Conservation (phyloP, 2,113 vertebrate species). For the Sitta europaea region DNA sequence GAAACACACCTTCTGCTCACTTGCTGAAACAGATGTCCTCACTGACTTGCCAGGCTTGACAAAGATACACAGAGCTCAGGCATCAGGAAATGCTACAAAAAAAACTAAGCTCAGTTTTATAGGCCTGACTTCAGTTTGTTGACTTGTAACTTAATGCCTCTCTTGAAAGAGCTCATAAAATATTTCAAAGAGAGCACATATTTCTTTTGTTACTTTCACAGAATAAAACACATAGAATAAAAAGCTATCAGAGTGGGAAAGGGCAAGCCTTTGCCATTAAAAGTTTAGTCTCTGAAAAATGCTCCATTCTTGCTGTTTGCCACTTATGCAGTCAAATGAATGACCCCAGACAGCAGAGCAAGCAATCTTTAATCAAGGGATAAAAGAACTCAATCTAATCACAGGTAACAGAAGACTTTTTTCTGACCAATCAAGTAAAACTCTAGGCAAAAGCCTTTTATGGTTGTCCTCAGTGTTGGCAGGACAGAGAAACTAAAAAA, state of each 20-base stretch:
- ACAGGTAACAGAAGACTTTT: not conserved
- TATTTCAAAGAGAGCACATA: not conserved
- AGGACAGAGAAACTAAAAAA: not conserved
- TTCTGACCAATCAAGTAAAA: not conserved
- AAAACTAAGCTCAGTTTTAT: not conserved
- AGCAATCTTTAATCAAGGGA: not conserved
- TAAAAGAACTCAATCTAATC: not conserved
- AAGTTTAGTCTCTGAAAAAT: not conserved
- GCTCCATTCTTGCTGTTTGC: not conserved
- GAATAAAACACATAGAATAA: not conserved
- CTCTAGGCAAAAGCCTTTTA: not conserved
- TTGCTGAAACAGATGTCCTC: not conserved
- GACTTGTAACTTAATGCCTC: not conserved
- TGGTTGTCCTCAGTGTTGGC: not conserved
- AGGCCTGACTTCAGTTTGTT: not conserved
- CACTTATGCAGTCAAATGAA: not conserved
- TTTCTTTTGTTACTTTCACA: not conserved
- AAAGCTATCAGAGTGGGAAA: not conserved
- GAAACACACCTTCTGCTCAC: not conserved
- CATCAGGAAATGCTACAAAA: not conserved
- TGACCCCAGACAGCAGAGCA: not conserved
- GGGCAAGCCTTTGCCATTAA: not conserved
- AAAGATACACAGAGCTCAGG: not conserved
- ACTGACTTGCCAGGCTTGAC: not conserved
- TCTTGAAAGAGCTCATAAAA: not conserved